Percentiles rank a stretch among this genome's conserved stretches.
phyloP scores from a whole-genome alignment of 2,113 vertebrate genomes.

The Balaeniceps rex region DNA sequence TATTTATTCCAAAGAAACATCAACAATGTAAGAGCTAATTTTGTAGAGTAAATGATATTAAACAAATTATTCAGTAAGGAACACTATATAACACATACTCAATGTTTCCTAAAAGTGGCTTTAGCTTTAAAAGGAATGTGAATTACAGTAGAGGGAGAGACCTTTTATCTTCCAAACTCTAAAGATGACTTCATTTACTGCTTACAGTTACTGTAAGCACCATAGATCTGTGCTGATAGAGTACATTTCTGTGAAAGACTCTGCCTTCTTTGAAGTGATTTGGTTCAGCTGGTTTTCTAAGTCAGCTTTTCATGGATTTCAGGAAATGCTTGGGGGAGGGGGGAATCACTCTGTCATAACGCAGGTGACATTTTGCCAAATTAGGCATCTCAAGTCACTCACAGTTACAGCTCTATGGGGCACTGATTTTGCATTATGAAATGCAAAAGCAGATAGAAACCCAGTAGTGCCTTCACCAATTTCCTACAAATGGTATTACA shows the following conservation, averaged over 20 bases:
- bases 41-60: neutral
- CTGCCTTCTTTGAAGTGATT: conserved; percentile 1
- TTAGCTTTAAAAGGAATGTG: conserved; percentile 1
- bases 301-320: conserved; percentile 45
- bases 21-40: neutral
- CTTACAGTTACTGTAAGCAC: conserved; percentile 21
- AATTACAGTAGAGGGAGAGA: neutral
- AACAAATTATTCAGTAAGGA: conserved; percentile 7
- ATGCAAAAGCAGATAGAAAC: neutral
- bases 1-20: conserved; percentile 2
- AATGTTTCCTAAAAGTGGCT: neutral
- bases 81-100: neutral
- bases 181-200: conserved; percentile 4
- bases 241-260: conserved; percentile 29
- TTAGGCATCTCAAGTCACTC: neutral
- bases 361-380: neutral
- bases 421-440: neutral
- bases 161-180: neutral
- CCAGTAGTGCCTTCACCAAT: neutral
- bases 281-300: conserved; percentile 30
- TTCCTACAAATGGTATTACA: neutral
- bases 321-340: neutral
- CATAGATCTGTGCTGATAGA: conserved; percentile 4
- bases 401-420: neutral
- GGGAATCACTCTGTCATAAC: neutral